Evolutionary conservation across 2,797 vertebrate genomes (phyloP), one percentile per base, ranked within the genome.

Genomic region (Astyanax mexicanus): DNA sequence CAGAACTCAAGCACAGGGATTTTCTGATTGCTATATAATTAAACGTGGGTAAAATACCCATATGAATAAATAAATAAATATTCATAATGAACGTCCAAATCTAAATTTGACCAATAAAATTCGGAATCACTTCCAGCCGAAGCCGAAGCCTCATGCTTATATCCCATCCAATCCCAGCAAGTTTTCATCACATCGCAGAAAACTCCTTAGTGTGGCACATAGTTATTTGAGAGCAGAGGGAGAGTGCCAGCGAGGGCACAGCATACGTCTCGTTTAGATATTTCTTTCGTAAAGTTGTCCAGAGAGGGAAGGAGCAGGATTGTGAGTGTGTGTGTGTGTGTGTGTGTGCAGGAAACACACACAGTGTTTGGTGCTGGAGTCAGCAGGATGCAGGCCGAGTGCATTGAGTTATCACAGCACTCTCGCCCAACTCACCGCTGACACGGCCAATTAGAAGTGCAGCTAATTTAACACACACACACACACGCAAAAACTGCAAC

Each of bases 371-470:
- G 52, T 69, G 77, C 71, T 77, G 51, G 72, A 83, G 82, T 84
- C 83, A 84, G 79, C 80, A 83, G 67, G 60, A 69, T 69, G 57
- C 21, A 40, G 42, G 57, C 57, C 19, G 25, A 47, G 74, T 70
- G 74, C 77, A 84, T 72, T 83, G 70, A 83, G 79, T 77, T 80
- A 85, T 78, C 65, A 72, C 57, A 42, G 47, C 58, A 61, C 58
- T 49, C 69, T 61, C 49, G 54, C 65, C 69, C 71, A 67, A 61
- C 68, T 67, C 72, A 65, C 75, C 70, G 72, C 77, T 84, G 78
- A 80, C 75, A 78, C 61, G 69, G 78, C 54, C 75, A 84, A 80
- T 78, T 72, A 75, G 47, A 74, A 72, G 55, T 69, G 54, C 57
- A 72, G 67, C 80, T 74, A 79, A 79, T 72, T 75, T 75, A 68